Base-by-base conservation (phyloP, 2,797 vertebrate genomes). In the Sebastes hubbsi region DNA sequence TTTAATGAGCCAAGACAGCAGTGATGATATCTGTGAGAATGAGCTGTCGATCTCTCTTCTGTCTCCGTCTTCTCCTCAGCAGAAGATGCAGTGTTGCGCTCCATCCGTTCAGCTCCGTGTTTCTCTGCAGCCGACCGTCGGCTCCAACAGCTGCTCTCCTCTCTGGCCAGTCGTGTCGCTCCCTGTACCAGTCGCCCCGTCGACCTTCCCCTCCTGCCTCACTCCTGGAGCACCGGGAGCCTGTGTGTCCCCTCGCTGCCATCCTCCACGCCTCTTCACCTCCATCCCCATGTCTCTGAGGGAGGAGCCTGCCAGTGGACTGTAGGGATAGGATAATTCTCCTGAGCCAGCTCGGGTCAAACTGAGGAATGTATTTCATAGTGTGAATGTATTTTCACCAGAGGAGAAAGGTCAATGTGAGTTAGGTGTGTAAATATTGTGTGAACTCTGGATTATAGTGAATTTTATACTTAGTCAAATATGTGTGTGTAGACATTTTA, bases 211-310 rank as follows among this genome's bases (percentile, higher is more conserved):
- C 30, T 87, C 59, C 80, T 93, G 58, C 80, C 89, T 75, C 95
- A 95, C 86, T 95, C 95, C 29, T 90, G 91, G 93, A 96, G 96
- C 88, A 95, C 93, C 0, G 95, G 94, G 59, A 95, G 52, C 84
- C 78, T 96, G 61, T 38, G 55, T 16, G n/a, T 52, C 3, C 22
- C 85, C n/a, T 8, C 74, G 0, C 0, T n/a, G 0, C 65, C 77
- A 65, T 70, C 83, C 59, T 38, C 87, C 18, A 22, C 11, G 0
- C 72, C 88, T 22, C 79, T 67, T 32, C 89, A 89, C 76, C 75
- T 89, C 22, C 84, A 77, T 46, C 83, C 82, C 1, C n/a, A 81
- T 2, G 46, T 66, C 52, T 6, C 77, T 9, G 84, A 89, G 34
- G 72, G 82, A 29, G 72, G 42, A 67, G 68, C 65, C 71, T 94